These are phyloP conservation scores for Cydia amplana DNA, from an alignment of 1,140 invertebrate genomes.

Conservation along the genomic window DNA sequence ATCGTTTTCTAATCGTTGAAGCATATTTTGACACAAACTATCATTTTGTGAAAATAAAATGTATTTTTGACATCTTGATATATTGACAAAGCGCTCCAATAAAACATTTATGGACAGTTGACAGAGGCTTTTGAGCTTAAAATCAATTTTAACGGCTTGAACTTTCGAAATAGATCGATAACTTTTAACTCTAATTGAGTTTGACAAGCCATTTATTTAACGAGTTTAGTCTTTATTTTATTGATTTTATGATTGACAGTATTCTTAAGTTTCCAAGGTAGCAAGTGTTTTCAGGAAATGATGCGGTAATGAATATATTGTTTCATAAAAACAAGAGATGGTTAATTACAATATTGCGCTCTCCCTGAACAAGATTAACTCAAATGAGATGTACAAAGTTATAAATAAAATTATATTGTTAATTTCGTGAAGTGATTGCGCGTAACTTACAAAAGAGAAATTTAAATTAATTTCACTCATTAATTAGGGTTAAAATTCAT, in stretches of 20 bases:
- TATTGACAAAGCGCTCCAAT: neutral
- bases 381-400: too few species aligned
- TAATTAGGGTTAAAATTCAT: too few species aligned
- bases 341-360: constrained; percentile 1
- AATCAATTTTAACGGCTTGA: neutral
- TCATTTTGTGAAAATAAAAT: too few species aligned
- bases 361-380: neutral
- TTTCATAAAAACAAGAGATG: neutral
- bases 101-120: neutral
- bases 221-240: neutral
- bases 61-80: neutral
- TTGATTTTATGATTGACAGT: constrained; percentile 6
- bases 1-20: too few species aligned
- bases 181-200: constrained; percentile 20
- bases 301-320: neutral
- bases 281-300: neutral
- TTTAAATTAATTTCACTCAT: too few species aligned
- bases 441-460: too few species aligned
- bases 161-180: neutral
- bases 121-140: neutral
- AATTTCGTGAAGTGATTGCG: too few species aligned
- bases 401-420: too few species aligned
- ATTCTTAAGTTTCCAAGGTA: neutral
- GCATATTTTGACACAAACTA: too few species aligned
- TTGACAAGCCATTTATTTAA: constrained; percentile 6